Conservation (phyloP, 2,113 vertebrate species). For the Grammomys surdaster region DNA sequence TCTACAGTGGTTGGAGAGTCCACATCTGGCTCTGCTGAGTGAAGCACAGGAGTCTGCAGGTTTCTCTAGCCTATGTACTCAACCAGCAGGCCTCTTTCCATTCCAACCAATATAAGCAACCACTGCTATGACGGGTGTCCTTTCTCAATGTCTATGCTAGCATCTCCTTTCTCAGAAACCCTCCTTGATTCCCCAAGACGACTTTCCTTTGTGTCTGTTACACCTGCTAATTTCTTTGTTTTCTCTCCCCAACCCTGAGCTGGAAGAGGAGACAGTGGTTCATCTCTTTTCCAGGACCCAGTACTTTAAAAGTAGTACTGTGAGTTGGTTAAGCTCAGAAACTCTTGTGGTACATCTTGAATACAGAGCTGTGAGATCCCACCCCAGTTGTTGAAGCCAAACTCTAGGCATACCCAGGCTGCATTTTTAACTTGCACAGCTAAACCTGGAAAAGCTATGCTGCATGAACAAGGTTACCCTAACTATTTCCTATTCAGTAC, state of each 20-base stretch:
- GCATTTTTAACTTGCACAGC: neutral
- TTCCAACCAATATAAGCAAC: neutral
- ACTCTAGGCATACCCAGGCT: neutral
- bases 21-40: neutral
- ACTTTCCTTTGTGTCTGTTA: neutral
- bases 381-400: neutral
- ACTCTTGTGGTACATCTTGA: neutral
- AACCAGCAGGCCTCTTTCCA: neutral
- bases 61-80: neutral
- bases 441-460: neutral
- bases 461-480: neutral
- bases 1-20: neutral
- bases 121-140: rapidly evolving
- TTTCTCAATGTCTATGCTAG: neutral
- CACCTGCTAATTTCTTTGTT: neutral
- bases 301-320: neutral
- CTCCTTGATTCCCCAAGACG: neutral
- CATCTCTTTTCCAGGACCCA: neutral
- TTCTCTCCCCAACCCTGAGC: neutral
- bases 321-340: neutral
- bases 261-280: neutral
- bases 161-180: neutral
- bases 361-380: neutral
- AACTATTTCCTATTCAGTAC: neutral
- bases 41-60: neutral